Base-by-base conservation (phyloP, 2,888 invertebrate species). In the Tortrix viridana region DNA sequence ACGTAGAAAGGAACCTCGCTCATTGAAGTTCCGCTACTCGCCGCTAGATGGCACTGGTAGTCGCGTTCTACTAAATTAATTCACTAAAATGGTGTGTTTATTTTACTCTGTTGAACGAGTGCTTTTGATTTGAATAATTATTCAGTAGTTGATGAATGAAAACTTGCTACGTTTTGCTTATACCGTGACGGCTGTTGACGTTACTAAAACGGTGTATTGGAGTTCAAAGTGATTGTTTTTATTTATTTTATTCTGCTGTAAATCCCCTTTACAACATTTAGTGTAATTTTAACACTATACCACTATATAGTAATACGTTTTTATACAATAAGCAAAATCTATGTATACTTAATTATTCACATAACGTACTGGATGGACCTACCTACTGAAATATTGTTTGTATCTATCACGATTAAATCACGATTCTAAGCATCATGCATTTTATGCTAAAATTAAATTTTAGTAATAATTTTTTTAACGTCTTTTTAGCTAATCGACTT, bases 1-100 rank as follows among this genome's bases (percentile, higher is more conserved):
- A 67, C 69, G 68, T 66, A 62, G 71, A 72, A 74, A 72, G 37
- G 77, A 85, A 85, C 84, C 80, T 46, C 12, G 19, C 38, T 6
- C 5, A 16, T 44, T 22, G 22, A 58, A 75, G 84, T 87, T 79
- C 75, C 41, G 86, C 91, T 89, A 91, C 84, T 86, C 84, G 75
- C 55, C 73, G 71, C 69, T 47, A 91, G 91, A 87, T 89, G 89
- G 87, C 89, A 88, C 44, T 69, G 72, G 60, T 16, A 9, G 82
- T 74, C 50, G 57, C 67, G 49, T 22, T 23, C n/a, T 6, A 9
- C 5, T 49, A 59, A 63, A 60, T 60, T 26, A 41, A 37, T 55
- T 55, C 19, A 43, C 22, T 44, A 81, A 84, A 80, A 81, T 83
- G 84, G 75, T 86, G 75, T 82, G 81, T 86, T 85, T 83, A 84